A percentile compares a stretch with the other conserved stretches of the same genome.
Evolutionary conservation across 2,113 vertebrate species (phyloP).

Genomic region (Scomber scombrus): DNA sequence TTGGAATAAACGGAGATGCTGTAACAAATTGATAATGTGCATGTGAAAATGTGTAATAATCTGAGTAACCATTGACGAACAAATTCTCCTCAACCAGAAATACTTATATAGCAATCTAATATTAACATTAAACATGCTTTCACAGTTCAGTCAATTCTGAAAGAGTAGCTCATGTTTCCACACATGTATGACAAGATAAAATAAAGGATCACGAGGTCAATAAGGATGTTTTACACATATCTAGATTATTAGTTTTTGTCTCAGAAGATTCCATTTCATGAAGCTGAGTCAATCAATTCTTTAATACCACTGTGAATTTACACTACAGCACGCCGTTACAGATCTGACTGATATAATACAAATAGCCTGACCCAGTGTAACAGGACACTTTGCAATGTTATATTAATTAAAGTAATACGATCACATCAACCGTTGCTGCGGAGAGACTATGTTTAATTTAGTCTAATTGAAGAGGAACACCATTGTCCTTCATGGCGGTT

Average conservation of each 20-base stretch:
- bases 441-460: neutral
- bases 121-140: neutral
- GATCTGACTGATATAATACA: too few species aligned
- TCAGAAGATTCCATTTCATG: neutral
- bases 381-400: too few species aligned
- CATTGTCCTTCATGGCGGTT: constrained; percentile 12
- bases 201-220: constrained; percentile 4
- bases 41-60: too few species aligned
- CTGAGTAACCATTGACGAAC: too few species aligned
- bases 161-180: neutral
- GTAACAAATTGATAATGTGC: too few species aligned
- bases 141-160: neutral
- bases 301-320: constrained; percentile 1
- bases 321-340: too few species aligned
- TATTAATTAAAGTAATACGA: too few species aligned
- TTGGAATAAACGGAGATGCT: too few species aligned
- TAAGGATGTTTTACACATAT: neutral
- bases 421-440: too few species aligned
- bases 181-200: constrained; percentile 10
- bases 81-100: neutral
- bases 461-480: constrained; percentile 16
- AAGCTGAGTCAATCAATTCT: neutral
- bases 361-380: too few species aligned
- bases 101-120: neutral
- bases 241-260: constrained; percentile 9